Evolutionary conservation across 2,113 vertebrate genomes (phyloP).

Genomic region (Centropus bengalensis): DNA sequence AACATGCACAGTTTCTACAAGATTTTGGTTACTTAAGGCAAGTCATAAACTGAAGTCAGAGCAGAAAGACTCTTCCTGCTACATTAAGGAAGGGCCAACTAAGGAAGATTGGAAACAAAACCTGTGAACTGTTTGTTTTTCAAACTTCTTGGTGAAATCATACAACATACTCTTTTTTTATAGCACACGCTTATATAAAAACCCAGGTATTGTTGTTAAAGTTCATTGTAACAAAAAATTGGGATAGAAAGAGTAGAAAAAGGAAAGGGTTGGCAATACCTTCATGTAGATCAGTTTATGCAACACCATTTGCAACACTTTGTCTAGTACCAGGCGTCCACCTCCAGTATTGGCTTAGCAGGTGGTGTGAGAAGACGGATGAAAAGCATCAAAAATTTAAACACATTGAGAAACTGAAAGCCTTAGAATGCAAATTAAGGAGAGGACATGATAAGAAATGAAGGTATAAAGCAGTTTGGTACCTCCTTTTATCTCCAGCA

Average conservation of each 20-base stretch:
- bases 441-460: background rate
- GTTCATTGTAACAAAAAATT: background rate
- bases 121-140: background rate
- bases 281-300: background rate
- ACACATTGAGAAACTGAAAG: background rate
- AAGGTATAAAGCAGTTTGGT: background rate
- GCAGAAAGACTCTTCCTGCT: background rate
- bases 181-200: background rate
- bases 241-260: background rate
- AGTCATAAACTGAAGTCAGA: background rate
- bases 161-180: background rate
- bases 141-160: background rate
- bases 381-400: background rate
- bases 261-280: background rate
- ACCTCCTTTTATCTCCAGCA: background rate
- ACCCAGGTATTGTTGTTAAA: background rate
- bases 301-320: fast-evolving
- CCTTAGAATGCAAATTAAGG: background rate
- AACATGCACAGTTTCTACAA: background rate
- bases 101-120: background rate
- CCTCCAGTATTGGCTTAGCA: background rate
- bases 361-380: background rate
- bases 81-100: background rate
- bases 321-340: background rate
- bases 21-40: background rate